Base-by-base conservation (phyloP, 2,113 vertebrate species). In the Eptesicus fuscus region DNA sequence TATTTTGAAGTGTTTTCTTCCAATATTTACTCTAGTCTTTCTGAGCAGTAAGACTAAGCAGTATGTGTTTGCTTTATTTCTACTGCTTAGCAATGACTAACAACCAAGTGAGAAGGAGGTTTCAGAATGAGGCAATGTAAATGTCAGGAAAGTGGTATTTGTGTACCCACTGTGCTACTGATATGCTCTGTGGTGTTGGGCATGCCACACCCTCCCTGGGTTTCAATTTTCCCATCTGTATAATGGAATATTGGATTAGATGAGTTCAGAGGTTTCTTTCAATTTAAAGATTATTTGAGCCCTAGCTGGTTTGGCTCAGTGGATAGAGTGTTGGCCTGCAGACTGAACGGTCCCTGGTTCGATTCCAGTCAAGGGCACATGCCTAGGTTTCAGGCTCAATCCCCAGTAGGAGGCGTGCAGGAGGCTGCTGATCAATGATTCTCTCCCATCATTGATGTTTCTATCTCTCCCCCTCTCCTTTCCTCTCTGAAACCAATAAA, bases 11-110 rank as follows among this genome's bases (percentile, higher is more conserved):
- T 73, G 13, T 61, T 88, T 71, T 88, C 40, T 84, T 78, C 61
- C 61, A 94, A 40, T 96, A 71, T 95, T 91, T 88, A 63, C 47
- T 91, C 63, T 93, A 59, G 94, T 86, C 77, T 88, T 91, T 86
- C 71, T 83, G 53, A 93, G 47, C 37, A 89, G 4, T 65, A 32
- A 88, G 28, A 2, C 49, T 85, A 82, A 13, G 56, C 56, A 25
- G 23, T 47, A 5, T 65, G 8, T 94, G 73, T 94, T 95, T 96
- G 73, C 86, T 91, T 91, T 63, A 44, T 85, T 84, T 88, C 71
- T 85, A 47, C 78, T 93, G 67, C 79, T 83, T 67, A 92, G 91
- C 2, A 17, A 90, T 86, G 95, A 47, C 89, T 80, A 3, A 49
- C 59, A 95, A 37, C 30, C 53, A 82, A 37, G 77, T 82, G 56